Conservation (phyloP, 2,113 vertebrate genomes). For the Gallinago jamesoni region DNA sequence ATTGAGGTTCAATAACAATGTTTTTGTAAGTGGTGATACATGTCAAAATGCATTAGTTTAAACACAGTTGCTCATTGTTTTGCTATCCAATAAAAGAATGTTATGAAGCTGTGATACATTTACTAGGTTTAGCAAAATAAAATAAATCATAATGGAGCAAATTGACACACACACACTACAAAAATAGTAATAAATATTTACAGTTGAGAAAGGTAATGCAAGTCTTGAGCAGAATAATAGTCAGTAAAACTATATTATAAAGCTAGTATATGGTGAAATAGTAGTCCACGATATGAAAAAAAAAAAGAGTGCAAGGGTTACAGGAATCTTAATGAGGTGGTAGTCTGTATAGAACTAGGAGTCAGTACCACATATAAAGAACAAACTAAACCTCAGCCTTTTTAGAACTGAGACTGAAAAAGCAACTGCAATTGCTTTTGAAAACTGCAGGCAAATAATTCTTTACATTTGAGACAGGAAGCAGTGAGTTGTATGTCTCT, state of each 20-base stretch:
- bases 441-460: neutral
- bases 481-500: neutral
- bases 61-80: neutral
- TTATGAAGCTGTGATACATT: neutral
- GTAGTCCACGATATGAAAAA: neutral
- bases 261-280: neutral
- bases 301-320: neutral
- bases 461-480: neutral
- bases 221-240: neutral
- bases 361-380: neutral
- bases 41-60: neutral
- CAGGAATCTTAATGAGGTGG: neutral
- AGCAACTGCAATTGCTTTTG: neutral
- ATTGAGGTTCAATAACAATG: neutral
- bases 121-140: neutral
- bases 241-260: neutral
- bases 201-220: neutral
- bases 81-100: neutral
- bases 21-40: neutral
- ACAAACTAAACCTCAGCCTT: neutral
- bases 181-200: neutral
- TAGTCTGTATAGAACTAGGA: neutral
- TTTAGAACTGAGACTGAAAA: neutral
- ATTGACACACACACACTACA: neutral
- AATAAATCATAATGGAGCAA: neutral